Conservation (phyloP, 1,140 invertebrate genomes). For the Leptopilina clavipes region DNA sequence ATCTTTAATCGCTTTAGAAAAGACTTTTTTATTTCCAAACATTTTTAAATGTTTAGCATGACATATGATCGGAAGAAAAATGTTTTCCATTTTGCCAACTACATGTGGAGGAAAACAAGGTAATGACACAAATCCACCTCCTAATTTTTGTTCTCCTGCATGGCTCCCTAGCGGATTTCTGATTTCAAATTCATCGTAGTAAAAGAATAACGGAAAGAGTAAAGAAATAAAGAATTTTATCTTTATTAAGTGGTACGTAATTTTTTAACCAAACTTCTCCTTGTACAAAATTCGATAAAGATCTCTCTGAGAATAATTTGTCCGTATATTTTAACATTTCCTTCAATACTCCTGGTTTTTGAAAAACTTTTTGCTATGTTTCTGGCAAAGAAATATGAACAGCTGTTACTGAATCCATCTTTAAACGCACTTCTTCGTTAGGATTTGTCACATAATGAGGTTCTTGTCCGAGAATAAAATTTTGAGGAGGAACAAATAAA, state of each 20-base stretch:
- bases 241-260: slow-evolving; percentile 1
- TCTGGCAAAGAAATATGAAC: slow-evolving; percentile 40
- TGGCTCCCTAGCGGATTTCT: slow-evolving; percentile 44
- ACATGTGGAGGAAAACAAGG: slow-evolving; percentile 44
- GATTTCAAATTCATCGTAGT: slow-evolving; percentile 45
- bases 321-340: slow-evolving; percentile 38
- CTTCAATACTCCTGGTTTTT: slow-evolving; percentile 39
- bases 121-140: slow-evolving; percentile 45
- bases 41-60: slow-evolving; percentile 48
- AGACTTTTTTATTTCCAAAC: slow-evolving; percentile 38
- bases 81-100: slow-evolving; percentile 34
- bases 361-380: slow-evolving; percentile 42
- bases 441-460: background rate
- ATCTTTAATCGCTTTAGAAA: slow-evolving; percentile 39
- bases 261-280: slow-evolving; percentile 40
- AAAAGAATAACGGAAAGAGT: slow-evolving; percentile 42
- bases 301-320: slow-evolving; percentile 29
- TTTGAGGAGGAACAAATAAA: slow-evolving; percentile 38
- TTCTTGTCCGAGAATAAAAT: slow-evolving; percentile 31
- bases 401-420: slow-evolving; percentile 25
- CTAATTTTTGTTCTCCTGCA: slow-evolving; percentile 50
- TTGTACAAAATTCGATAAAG: slow-evolving; percentile 44
- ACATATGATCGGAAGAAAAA: slow-evolving; percentile 40
- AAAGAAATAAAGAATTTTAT: too few species aligned
- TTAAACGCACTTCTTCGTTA: slow-evolving; percentile 14